Base-by-base conservation (phyloP, 2,888 invertebrate species). In the Spilosoma lubricipeda region DNA sequence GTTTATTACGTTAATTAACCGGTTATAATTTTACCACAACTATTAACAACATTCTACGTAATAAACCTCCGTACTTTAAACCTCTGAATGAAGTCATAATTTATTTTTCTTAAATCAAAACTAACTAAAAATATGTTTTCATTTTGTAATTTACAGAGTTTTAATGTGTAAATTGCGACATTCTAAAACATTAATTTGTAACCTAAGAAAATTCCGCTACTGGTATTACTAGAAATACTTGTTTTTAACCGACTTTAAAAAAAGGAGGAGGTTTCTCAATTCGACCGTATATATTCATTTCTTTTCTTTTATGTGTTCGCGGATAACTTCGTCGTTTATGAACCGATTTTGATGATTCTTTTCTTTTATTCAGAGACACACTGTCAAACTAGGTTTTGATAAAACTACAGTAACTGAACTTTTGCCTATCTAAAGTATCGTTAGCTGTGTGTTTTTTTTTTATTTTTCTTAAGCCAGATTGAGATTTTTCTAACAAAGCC, bases 1-100 rank as follows among this genome's bases (percentile, higher is more conserved):
- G 73, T 75, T 78, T 81, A 82, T 77, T 82, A 83, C 78, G 82
- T 85, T 84, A 80, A 83, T 85, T 82, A 81, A 77, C 72, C 64
- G 67, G 77, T 78, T 80, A 71, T 77, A 79, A 82, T 80, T 72
- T 77, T 75, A 84, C 75, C 69, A 42, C 52, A 67, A 64, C 67
- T 76, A 72, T 76, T 27, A 71, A 73, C 67, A 42, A 42, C 36
- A 33, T 56, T 27, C 64, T 66, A 72, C 45, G n/a, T 68, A 74
- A 74, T 74, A 77, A 74, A 74, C 72, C 42, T 71, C 64, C 30
- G 59, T 72, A 59, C 56, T 9, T 33, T 30, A 72, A 52, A 72
- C 71, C 33, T 67, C 52, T 0, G 48, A 75, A 75, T 75, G 45
- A 75, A 75, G 72, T 36, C 52, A 42, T 75, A 70, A 59, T 63